Evolutionary conservation across 2,888 invertebrate species (phyloP).

Genomic region (Pseudanteris insignis): DNA sequence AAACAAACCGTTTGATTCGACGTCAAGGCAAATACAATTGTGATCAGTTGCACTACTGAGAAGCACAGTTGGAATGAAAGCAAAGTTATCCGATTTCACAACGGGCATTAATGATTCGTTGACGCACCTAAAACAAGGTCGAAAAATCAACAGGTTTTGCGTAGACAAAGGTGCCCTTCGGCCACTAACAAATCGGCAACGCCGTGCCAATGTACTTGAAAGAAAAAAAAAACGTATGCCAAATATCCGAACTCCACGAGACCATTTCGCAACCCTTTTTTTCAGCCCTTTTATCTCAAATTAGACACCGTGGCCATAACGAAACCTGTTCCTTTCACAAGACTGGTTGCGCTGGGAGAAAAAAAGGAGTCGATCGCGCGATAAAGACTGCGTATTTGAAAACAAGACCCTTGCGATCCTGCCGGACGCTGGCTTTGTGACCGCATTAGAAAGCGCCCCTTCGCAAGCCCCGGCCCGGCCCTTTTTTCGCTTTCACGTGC

Average conservation of each 20-base stretch:
- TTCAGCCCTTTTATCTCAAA: constrained; percentile 28
- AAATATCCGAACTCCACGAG: constrained; percentile 19
- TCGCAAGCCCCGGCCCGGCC: constrained; percentile 1
- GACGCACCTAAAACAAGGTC: no score
- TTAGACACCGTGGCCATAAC: constrained; percentile 42
- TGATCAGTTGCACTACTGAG: no score
- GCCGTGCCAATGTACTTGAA: not conserved
- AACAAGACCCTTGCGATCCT: constrained; percentile 37
- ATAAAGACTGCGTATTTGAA: constrained; percentile 44
- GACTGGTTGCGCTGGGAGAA: constrained; percentile 17
- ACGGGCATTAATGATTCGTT: no score
- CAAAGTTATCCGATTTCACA: no score
- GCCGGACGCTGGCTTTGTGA: constrained; percentile 42
- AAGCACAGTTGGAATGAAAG: no score
- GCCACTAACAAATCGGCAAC: constrained; percentile 8
- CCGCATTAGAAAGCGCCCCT: constrained; percentile 24
- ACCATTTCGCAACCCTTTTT: constrained; percentile 22
- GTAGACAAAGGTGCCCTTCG: constrained; percentile 6
- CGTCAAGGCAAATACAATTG: no score
- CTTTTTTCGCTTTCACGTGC: constrained; percentile 20
- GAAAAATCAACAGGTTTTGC: constrained; percentile 21
- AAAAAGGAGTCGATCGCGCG: constrained; percentile 36
- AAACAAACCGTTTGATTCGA: no score
- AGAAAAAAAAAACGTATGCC: constrained; percentile 13
- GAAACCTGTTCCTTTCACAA: constrained; percentile 38